Evolutionary conservation across 2,797 vertebrate genomes (phyloP), one percentile per base, ranked within the genome.

Genomic region (Neomorphus geoffroyi): DNA sequence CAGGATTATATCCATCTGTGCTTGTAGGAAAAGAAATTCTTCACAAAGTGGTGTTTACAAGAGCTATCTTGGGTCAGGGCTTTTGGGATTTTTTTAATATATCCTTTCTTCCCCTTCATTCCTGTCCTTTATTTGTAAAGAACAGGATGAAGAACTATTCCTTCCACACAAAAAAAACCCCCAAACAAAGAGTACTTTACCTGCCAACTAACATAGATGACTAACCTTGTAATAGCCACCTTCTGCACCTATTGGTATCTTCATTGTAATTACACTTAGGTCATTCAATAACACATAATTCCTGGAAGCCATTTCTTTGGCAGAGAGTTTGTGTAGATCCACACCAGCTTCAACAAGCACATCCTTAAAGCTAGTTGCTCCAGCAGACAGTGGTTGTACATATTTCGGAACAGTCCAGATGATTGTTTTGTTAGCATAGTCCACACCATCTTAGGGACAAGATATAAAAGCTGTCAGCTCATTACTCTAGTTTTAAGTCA

Each of bases 161-260:
- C 14, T 56, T 4, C 27, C n/a, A 26, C 70, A 8, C 9, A 32
- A 45, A 22, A 16, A 28, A 54, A 32, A 18, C 7, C 18, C 7
- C 18, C 1, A 13, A 4, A 6, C 28, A 39, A 50, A 28, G 21
- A 54, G 53, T 54, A 54, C 30, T 54, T 61, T 72, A 8, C 4
- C 4, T 73, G 9, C 1, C 15, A 56, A 6, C 6, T 28, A 37
- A 62, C 11, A 1, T 2, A 57, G 72, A 5, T 18, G 7, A 95
- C 96, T 21, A 57, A 99, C 98, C 98, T 99, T 99, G 88, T 98
- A 99, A 96, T 98, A 98, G 18, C 98, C 98, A 78, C 98, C 98
- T 56, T 98, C 93, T 35, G 98, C 98, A 65, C 99, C 99, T 67
- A 99, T 69, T 33, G 98, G 98, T 75, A 99, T 90, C 78, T 97